Evolutionary conservation across 2,113 vertebrate genomes (phyloP), one percentile per base, ranked within the genome.

Genomic region (Entelurus aequoreus): DNA sequence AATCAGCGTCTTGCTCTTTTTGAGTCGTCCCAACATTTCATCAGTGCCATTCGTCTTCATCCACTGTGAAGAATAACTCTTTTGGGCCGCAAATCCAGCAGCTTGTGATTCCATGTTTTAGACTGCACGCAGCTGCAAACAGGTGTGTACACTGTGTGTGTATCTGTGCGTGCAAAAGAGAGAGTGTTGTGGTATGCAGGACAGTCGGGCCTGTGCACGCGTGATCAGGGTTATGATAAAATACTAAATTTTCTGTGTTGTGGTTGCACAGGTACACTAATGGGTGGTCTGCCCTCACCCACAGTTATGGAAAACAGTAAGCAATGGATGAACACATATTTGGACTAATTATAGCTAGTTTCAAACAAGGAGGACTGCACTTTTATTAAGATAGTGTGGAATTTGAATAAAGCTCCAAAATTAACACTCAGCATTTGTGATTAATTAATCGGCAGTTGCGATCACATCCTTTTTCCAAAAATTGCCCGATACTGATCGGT

Each of bases 281-380:
- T 81, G 76, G 83, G 81, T 79, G 78, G 86, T 78, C 75, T 38
- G 51, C 52, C 5, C 15, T 16, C 15, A 16, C 8, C 36, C 16
- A 16, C 8, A 40, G 40, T 38, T n/a, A 16, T 55, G 14, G 37
- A 54, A 54, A 14, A 54, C 13, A 14, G 13, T 37, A 6, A 40
- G 8, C 36, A 40, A 38, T 40, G 5, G 13, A 55, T 10, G 37
- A 10, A 38, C 14, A n/a, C 8, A 38, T 6, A 4, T 40, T 55
- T n/a, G 36, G 53, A 54, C 14, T 40, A 42, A 42, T 10, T 42
- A n/a, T 40, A 1, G 36, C 36, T 38, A n/a, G 40, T 8, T 42
- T 42, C 5, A 9, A 28, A 28, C 28, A 28, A 28, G 3, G 3
- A 28, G 28, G 28, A 28, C 28, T 28, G 3, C 28, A 28, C 28